Evolutionary conservation across 2,888 invertebrate species (phyloP), one percentile per base, ranked within the genome.

Genomic region (Blastobasis adustella): DNA sequence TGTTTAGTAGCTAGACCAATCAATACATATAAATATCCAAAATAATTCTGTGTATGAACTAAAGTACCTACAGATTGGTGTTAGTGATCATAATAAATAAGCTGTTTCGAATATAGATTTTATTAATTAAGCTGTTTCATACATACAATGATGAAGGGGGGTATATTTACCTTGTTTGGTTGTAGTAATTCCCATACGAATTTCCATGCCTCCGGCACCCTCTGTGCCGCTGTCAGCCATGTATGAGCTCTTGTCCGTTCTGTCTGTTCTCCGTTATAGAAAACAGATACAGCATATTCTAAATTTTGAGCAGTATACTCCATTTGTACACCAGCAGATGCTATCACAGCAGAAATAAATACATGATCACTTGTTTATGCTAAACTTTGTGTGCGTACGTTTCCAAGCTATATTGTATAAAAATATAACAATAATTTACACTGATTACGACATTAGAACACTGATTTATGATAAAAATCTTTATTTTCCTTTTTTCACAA

Each of bases 141-240:
- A 2, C 23, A 23, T 23, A 23, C 23, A 23, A 23, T 23, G 23
- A 3, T 23, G 23, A 23, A 23, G 23, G 23, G 23, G 23, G 23
- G 23, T 23, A 10, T 46, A 9, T n/a, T 50, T 86, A 96, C 97
- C 91, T 96, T 95, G 61, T 92, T 91, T 6, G 94, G 92, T 70
- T 93, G 92, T 62, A 98, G 90, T 38, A 98, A 90, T 58, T 96
- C 93, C 97, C 98, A 98, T 5, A 96, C 93, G 77, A 97, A 96
- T 63, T 92, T 93, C 98, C 98, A 98, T 39, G 98, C 97, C 76
- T 96, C 94, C 1, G 93, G 92, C 37, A 96, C 96, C 59, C 92
- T 90, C 79, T 98, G 97, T 8, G 95, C 95, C 60, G 92, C 90
- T 43, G 95, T 94, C 46, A 98, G 90, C 96, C 96, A 97, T 46